phyloP scores from a whole-genome alignment of 2,797 vertebrate species.

The Sylvilagus floridanus region DNA sequence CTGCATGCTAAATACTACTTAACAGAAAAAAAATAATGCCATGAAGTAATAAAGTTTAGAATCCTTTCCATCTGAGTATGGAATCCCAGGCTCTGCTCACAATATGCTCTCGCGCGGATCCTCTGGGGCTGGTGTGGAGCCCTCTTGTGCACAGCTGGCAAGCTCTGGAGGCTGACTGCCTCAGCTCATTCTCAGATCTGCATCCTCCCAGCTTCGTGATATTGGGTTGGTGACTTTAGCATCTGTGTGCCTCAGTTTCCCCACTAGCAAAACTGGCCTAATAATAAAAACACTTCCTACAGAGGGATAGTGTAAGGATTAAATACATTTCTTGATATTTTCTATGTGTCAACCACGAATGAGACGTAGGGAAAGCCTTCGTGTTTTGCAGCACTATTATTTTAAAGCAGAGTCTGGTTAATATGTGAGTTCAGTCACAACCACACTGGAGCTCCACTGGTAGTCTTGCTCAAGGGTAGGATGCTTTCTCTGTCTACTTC shows the following conservation, averaged over 20 bases:
- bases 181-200: too few relatives aligned
- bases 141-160: not conserved
- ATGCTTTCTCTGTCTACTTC: not conserved
- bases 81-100: not conserved
- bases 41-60: not conserved
- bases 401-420: not conserved
- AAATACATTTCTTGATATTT: not conserved
- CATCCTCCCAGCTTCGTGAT: fast-evolving
- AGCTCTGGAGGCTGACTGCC: not conserved
- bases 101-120: not conserved
- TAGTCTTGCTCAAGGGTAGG: not conserved
- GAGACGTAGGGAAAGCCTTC: not conserved
- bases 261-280: not conserved
- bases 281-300: not conserved
- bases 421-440: too few relatives aligned
- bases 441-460: not conserved
- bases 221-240: too few relatives aligned
- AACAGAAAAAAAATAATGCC: not conserved
- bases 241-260: not conserved
- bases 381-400: fast-evolving
- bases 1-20: not conserved
- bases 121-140: not conserved
- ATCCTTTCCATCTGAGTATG: not conserved
- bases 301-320: not conserved
- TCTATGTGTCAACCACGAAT: not conserved